Conservation (phyloP, 1,140 invertebrate species). For the Ylistrum balloti region DNA sequence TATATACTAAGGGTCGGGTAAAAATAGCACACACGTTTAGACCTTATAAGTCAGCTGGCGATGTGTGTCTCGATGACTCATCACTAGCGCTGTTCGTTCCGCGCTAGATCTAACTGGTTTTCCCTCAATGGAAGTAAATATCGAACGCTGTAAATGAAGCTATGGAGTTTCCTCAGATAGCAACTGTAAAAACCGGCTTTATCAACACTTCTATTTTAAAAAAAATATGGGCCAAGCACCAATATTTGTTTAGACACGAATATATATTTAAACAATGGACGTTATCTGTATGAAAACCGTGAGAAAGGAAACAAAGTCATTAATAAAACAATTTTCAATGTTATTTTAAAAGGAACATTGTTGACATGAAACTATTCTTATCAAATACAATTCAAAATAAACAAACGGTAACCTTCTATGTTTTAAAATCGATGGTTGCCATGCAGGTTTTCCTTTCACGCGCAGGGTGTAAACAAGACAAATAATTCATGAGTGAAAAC, state of each 20-base stretch:
- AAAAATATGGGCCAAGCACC: too few species aligned
- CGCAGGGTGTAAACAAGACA: not conserved
- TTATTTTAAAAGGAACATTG: not conserved
- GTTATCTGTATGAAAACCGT: too few species aligned
- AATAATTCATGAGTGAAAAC: slow-evolving; percentile 28
- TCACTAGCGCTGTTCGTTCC: not conserved
- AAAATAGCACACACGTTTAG: slow-evolving; percentile 25
- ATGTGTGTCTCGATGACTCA: not conserved
- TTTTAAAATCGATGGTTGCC: slow-evolving; percentile 14
- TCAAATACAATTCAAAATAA: not conserved
- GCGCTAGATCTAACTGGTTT: slow-evolving; percentile 25
- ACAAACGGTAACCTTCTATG: not conserved
- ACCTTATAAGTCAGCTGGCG: slow-evolving; percentile 37
- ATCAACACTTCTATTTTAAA: not conserved
- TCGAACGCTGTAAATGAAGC: not conserved
- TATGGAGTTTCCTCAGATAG: slow-evolving; percentile 1
- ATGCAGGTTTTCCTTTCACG: not conserved
- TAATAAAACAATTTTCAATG: not conserved
- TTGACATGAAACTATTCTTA: too few species aligned
- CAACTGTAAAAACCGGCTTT: not conserved
- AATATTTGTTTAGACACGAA: too few species aligned
- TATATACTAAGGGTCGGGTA: not conserved
- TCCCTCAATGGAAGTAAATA: slow-evolving; percentile 27
- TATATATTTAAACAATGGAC: too few species aligned
- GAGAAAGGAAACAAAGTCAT: not conserved